phyloP scores from a whole-genome alignment of 2,797 vertebrate species.

The Dromococcyx pavoninus region DNA sequence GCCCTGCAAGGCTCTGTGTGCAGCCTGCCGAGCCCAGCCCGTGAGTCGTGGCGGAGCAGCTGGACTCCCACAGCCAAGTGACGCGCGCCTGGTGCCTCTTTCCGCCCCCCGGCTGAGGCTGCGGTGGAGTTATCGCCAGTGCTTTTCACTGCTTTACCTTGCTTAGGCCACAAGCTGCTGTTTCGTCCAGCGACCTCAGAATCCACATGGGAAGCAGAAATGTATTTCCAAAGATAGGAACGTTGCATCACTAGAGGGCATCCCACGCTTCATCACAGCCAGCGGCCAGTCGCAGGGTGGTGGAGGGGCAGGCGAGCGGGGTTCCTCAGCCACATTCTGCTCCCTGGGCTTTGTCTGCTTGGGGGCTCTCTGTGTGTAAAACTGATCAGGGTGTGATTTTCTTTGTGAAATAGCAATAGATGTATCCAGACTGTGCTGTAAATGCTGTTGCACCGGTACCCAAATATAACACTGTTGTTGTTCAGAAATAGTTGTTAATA shows the following conservation, averaged over 20 bases:
- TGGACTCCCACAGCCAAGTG: not conserved
- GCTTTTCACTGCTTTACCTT: not conserved
- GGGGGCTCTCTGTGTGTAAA: not conserved
- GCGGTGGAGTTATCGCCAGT: not conserved
- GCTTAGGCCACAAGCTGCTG: not conserved
- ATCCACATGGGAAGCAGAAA: not conserved
- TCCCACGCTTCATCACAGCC: not conserved
- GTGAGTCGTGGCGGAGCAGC: not conserved
- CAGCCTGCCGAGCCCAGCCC: fast-evolving
- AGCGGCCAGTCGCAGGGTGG: not conserved
- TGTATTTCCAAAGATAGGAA: not conserved
- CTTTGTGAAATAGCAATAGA: not conserved
- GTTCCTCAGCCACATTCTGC: not conserved
- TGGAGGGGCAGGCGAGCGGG: not conserved
- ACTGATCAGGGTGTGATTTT: not conserved
- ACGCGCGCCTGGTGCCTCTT: not conserved
- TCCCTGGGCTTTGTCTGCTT: not conserved
- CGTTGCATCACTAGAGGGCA: constrained; percentile 15
- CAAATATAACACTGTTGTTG: not conserved
- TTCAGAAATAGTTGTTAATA: not conserved
- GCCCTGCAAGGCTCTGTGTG: not conserved
- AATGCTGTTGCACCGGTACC: not conserved
- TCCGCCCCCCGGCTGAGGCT: not conserved
- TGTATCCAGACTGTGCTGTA: not conserved
- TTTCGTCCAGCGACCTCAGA: not conserved